Evolutionary conservation across 2,797 vertebrate genomes (phyloP), one percentile per base, ranked within the genome.

Genomic region (Semaprochilodus insignis): DNA sequence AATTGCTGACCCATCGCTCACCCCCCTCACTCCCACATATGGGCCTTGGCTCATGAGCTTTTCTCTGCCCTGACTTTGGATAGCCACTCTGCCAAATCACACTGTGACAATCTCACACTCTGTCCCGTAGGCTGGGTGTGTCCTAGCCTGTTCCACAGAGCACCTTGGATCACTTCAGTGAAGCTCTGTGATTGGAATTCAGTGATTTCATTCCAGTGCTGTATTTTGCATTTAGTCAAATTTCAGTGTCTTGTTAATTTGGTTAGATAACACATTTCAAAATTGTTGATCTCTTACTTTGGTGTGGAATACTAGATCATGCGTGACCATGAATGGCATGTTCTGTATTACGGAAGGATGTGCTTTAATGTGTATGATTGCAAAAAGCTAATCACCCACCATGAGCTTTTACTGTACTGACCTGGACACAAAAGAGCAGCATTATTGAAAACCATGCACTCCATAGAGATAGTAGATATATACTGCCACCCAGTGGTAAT

Each of bases 401-500:
- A 70, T 63, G 74, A 73, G 67, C 70, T 78, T 78, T 69, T 51
- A 66, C 72, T 25, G 1, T 77, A 21, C 21, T 71, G 36, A 62
- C 74, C 70, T 19, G 27, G 54, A 51, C 77, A 59, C 16, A 19
- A 59, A 63, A 82, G 36, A 44, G 48, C 13, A 2, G 23, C 16
- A 65, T 19, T 36, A 7, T 48, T 70, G 57, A 63, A 55, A 31
- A 8, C 25, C 1, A 6, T 0, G 23, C 16, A 31, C 25, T 80
- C 27, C 15, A 40, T 77, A 8, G 11, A 44, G 54, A 80, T 55
- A 81, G n/a, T 81, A 72, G 44, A 40, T 36, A 14, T 34, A 76
- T 79, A 85, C 80, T 84, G 74, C 85, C 87, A 77, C 85, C 86
- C 60, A 75, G 82, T 90, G 89, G 84, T 62, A 34, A 65, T 54